Base-by-base conservation (phyloP, 2,888 invertebrate species). In the Ectemnius cavifrons region DNA sequence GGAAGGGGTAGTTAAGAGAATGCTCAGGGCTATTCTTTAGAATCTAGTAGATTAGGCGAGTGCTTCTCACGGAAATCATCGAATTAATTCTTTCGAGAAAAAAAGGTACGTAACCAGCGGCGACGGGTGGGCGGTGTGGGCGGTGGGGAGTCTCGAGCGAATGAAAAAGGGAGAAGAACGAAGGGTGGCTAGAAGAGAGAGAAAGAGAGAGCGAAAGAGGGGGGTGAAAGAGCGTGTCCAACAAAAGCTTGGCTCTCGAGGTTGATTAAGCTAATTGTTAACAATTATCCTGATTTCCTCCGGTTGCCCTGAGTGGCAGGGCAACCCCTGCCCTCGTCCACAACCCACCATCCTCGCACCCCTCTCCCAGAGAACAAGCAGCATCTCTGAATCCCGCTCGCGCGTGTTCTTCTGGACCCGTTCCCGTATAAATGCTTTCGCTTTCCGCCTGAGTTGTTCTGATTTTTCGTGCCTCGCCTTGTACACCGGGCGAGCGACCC, bases 181-280 rank as follows among this genome's bases (percentile, higher is more conserved):
- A 37, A 37, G 23, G 23, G 23, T 23, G 23, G 23, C 23, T 23
- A 0, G 0, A 3, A 0, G 37, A 4, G 37, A 4, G 37, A 0
- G 37, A 37, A 8, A 37, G 37, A 37, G 37, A 37, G 37, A 37
- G 37, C 4, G 37, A 37, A 3, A 37, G 37, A 37, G 8, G 11
- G 8, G 37, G 37, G 37, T 37, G 37, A 37, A 37, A 37, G 37
- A 37, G 37, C 37, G 37, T 37, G 37, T 72, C 82, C 84, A 87
- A 89, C 89, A 88, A 90, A 89, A 89, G 89, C 89, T 85, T 81
- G 37, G 85, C 88, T 88, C 89, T 90, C 89, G 84, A 88, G 87
- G 87, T 89, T 90, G 89, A 90, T 90, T 89, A 89, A 89, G 88
- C 88, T 90, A 90, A 90, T 90, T 90, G 89, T 90, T 90, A 90